Conservation (phyloP, 92 coral and sea anemone species). For the Hydrozoanthus gracilis region DNA sequence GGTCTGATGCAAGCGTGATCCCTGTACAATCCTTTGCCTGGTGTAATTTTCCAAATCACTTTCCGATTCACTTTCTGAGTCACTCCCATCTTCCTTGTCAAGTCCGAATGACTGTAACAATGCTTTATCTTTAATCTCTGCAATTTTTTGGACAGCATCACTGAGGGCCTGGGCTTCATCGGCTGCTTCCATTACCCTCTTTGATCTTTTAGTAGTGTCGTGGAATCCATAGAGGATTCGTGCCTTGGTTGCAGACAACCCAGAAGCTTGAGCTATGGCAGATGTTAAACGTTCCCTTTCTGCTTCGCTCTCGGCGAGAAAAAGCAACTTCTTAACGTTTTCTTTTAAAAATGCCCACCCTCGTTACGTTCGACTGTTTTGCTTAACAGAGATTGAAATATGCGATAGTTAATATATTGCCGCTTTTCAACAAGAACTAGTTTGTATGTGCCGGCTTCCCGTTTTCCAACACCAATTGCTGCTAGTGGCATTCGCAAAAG, state of each 20-base stretch:
- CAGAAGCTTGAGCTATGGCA: constrained; percentile 22
- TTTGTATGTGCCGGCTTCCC: constrained; percentile 50
- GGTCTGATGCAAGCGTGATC: constrained; percentile 9
- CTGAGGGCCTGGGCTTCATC: constrained; percentile 53
- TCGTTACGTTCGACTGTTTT: background rate
- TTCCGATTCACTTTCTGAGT: background rate
- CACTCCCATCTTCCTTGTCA: background rate
- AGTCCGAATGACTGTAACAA: constrained; percentile 37
- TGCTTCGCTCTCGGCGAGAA: constrained; percentile 56
- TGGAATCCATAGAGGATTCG: constrained; percentile 53
- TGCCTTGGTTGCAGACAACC: constrained; percentile 42
- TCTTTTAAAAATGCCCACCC: constrained; percentile 4
- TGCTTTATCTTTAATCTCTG: constrained; percentile 52
- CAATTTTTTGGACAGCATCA: constrained; percentile 52
- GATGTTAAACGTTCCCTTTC: constrained; percentile 51
- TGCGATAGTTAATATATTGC: constrained; percentile 11
- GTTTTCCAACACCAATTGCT: constrained; percentile 50
- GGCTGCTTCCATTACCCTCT: constrained; percentile 37
- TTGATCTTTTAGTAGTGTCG: constrained; percentile 21
- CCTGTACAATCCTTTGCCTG: background rate
- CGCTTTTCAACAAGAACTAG: constrained; percentile 52
- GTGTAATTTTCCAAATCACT: background rate
- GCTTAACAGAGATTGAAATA: background rate
- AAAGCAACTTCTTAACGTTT: constrained; percentile 43
- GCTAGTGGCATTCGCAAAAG: constrained; percentile 61